Evolutionary conservation across 2,797 vertebrate genomes (phyloP).

Genomic region (Rhynchotus rufescens): DNA sequence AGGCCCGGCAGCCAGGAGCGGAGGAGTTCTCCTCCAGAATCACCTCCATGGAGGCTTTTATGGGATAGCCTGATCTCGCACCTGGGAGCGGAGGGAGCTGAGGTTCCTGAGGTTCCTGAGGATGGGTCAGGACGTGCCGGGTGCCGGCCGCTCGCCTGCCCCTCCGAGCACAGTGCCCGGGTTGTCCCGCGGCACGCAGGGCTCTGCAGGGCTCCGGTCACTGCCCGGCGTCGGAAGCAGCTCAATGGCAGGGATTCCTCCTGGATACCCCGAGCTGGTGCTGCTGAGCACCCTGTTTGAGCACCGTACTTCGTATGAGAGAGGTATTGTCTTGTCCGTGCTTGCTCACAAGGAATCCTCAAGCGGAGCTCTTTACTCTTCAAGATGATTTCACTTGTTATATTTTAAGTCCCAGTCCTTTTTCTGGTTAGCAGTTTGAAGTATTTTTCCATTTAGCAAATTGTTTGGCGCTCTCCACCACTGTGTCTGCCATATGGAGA

Average conservation of each 20-base stretch:
- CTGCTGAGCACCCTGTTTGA: background rate
- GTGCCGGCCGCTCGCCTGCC: fast-evolving
- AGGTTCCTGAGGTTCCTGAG: too few relatives aligned
- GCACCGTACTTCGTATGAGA: background rate
- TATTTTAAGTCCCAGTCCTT: background rate
- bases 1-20: background rate
- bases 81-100: fast-evolving
- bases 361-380: background rate
- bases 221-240: background rate
- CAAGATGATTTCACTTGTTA: background rate
- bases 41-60: background rate
- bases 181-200: too few relatives aligned
- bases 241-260: background rate
- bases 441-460: constrained; percentile 6
- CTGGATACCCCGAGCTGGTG: background rate
- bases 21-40: background rate
- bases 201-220: too few relatives aligned
- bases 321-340: background rate
- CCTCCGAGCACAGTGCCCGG: background rate
- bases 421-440: background rate
- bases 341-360: background rate
- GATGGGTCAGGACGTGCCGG: fast-evolving
- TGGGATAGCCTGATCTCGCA: background rate
- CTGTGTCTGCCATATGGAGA: background rate
- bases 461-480: background rate